Conservation (phyloP, 2,888 invertebrate genomes). For the Dugesia japonica region DNA sequence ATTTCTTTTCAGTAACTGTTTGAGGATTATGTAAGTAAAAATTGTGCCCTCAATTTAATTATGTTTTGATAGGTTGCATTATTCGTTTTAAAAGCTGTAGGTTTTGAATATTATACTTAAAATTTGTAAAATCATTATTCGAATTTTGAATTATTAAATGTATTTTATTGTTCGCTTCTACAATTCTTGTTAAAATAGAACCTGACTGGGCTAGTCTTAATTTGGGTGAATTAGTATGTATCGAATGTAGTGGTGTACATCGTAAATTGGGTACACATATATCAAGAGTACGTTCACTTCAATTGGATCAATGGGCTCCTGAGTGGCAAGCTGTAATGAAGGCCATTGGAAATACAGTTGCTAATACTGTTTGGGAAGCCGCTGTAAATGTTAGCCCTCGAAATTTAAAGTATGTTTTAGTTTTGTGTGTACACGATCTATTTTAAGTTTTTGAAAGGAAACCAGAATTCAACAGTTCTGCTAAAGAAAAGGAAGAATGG, state of each 20-base stretch:
- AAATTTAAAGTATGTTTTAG: slow-evolving; percentile 13
- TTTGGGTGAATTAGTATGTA: slow-evolving; percentile 80
- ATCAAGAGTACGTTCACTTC: slow-evolving; percentile 77
- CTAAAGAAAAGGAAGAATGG: slow-evolving; percentile 85
- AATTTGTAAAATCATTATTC: no score
- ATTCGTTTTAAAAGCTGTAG: no score
- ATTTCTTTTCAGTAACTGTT: no score
- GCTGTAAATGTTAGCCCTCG: slow-evolving; percentile 26
- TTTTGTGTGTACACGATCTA: background rate
- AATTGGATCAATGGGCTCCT: slow-evolving; percentile 78
- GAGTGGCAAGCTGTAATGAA: slow-evolving; percentile 54
- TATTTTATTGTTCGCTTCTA: no score
- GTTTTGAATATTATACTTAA: no score
- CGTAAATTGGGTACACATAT: slow-evolving; percentile 88
- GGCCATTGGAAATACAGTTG: slow-evolving; percentile 70
- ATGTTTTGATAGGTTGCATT: no score
- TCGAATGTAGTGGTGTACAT: slow-evolving; percentile 89
- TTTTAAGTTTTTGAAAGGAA: slow-evolving; percentile 21
- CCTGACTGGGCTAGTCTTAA: slow-evolving; percentile 96
- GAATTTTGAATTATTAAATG: no score
- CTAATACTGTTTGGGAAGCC: slow-evolving; percentile 82
- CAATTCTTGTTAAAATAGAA: no score
- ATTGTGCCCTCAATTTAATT: no score
- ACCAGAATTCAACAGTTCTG: slow-evolving; percentile 37
- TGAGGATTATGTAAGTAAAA: no score